Evolutionary conservation across 1,140 invertebrate genomes (phyloP), one percentile per base, ranked within the genome.

Genomic region (Samia ricini): DNA sequence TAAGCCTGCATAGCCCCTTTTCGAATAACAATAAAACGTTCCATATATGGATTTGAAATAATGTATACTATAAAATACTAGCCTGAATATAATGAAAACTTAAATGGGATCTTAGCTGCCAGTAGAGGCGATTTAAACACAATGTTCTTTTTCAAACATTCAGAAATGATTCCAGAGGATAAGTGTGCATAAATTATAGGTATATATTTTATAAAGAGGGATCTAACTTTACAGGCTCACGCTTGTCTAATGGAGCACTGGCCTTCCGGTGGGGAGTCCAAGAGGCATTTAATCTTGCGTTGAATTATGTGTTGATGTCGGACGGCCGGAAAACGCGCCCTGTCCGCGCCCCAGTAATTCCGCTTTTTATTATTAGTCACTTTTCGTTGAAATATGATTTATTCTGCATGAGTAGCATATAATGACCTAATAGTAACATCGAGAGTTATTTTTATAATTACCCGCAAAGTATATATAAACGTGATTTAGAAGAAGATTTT

Each of bases 251-350:
- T 83, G 79, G 80, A 75, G 74, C 71, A 55, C 70, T 79, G 72
- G 69, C 74, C 80, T 83, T 88, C 85, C 83, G 76, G 74, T 65
- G 60, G 79, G 76, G 72, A 79, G 77, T 84, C 72, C 75, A 84
- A 81, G 76, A 81, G 81, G 85, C 81, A 88, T 85, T 87, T 88
- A 88, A 88, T 88, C 83, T 87, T 82, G 74, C 71, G 63, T 72
- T 88, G 84, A 89, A 81, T 89, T 88, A 87, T 89, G 87, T 89
- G 83, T 81, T 81, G 83, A 83, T 78, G 83, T 76, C 82, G 73
- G 75, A 76, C 72, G 72, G 72, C 76, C 82, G 83, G 82, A 84
- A 85, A 89, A 83, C 72, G 63, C 60, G 68, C 60, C 63, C 59
- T 64, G 71, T 74, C 69, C 61, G 68, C 71, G 62, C 70, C 69